phyloP scores from a whole-genome alignment of 2,888 invertebrate species.

The Saturnia japonica region DNA sequence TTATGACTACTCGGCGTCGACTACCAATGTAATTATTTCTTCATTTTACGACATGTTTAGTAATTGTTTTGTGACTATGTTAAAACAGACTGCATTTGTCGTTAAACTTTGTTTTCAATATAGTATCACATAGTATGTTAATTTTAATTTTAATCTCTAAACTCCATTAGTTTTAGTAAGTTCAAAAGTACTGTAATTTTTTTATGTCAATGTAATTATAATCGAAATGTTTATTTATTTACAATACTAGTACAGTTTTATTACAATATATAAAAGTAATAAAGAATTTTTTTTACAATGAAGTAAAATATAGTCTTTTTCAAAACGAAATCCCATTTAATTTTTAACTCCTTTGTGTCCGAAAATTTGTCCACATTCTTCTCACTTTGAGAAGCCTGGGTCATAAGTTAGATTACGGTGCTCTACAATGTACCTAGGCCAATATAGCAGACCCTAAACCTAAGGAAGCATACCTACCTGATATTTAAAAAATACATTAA shows the following conservation, averaged over 20 bases:
- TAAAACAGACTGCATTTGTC: background rate
- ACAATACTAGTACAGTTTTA: too few species aligned
- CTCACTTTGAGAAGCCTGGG: too few species aligned
- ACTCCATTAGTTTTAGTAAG: too few species aligned
- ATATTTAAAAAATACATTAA: background rate
- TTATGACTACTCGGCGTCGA: background rate
- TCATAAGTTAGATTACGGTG: too few species aligned
- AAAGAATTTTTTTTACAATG: background rate
- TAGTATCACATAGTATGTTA: background rate
- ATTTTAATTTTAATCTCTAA: too few species aligned
- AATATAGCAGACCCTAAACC: too few species aligned
- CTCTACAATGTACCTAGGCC: background rate
- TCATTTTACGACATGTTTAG: background rate
- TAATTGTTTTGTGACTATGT: conserved; percentile 11
- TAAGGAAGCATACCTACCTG: background rate
- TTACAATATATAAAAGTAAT: background rate
- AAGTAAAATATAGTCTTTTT: too few species aligned
- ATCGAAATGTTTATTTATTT: too few species aligned
- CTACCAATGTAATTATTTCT: conserved; percentile 8
- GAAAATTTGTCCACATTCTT: too few species aligned
- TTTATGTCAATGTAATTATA: too few species aligned
- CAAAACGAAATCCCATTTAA: background rate
- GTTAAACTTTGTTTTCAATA: background rate
- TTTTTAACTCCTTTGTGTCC: background rate
- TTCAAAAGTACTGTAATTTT: too few species aligned